Evolutionary conservation across 2,113 vertebrate genomes (phyloP), one percentile per base, ranked within the genome.

Genomic region (Patagioenas fasciata): DNA sequence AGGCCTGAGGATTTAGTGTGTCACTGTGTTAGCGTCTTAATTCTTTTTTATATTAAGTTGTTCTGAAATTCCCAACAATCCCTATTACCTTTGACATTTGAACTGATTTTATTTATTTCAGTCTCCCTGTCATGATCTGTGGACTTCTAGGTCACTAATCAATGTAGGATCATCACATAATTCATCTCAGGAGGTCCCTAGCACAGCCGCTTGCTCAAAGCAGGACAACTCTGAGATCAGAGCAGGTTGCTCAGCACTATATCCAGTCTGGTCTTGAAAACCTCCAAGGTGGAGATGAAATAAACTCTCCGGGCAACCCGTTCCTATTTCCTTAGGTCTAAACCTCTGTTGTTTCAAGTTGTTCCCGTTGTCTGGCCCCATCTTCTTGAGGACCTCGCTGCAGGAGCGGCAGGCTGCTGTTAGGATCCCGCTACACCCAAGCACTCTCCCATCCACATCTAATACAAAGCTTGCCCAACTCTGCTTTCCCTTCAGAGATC

Each of bases 331-430:
- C 15, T 54, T 85, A 16, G 7, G 10, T 48, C 18, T 36, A 83
- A 95, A 80, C 14, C 28, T 92, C 31, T 62, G 28, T 73, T 65
- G 50, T 73, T 91, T 70, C 47, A 80, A 40, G 31, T 31, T 57
- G 31, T 15, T 91, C 32, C 36, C 10, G 5, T 21, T 54, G 54
- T 61, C 28, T 83, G 72, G 44, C 26, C 77, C 5, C 0, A 10
- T 56, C 16, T 10, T 57, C n/a, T 31, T 1, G 0, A 2, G 53
- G 58, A 69, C 25, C 21, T 62, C 1, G 1, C 29, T 81, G 23
- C 26, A 60, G 53, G 58, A 95, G 29, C 48, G 64, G 19, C 58
- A 78, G 54, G 15, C 50, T 69, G 34, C 53, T 69, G 9, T 38
- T 77, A 53, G 34, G 23, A 72, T 18, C 6, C 21, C 6, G 3